These are phyloP conservation scores for Tanypteryx hageni DNA, from an alignment of 2,888 invertebrate genomes.

Conservation along the genomic window DNA sequence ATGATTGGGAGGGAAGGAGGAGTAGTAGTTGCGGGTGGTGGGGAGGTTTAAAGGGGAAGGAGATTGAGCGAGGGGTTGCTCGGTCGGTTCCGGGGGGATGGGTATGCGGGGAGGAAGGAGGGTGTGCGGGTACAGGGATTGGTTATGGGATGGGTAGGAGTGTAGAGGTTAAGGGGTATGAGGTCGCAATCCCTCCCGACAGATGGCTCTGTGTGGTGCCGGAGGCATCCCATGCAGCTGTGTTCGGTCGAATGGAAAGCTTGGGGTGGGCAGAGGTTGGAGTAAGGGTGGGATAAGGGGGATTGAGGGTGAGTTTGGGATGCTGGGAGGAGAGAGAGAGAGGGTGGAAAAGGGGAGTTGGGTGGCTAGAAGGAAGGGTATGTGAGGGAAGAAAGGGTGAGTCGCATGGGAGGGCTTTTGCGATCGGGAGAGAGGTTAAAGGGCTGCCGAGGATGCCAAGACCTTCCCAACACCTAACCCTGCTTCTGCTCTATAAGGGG, in stretches of 20 bases:
- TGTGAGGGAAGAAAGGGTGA: background rate
- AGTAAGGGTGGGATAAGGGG: background rate
- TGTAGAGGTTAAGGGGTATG: background rate
- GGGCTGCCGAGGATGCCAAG: slow-evolving; percentile 48
- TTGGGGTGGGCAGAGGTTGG: background rate
- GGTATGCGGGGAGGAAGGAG: background rate
- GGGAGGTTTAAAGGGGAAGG: background rate
- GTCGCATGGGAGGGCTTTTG: background rate
- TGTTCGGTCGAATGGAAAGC: slow-evolving; percentile 57
- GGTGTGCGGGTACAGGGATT: background rate
- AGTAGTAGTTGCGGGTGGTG: background rate
- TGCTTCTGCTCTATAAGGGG: background rate
- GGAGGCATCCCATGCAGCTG: slow-evolving; percentile 62
- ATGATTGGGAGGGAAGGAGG: slow-evolving; percentile 24
- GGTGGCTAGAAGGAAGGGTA: background rate
- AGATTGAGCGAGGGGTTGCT: background rate
- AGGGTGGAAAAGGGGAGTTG: background rate
- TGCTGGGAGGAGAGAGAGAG: background rate
- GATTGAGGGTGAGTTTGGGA: background rate
- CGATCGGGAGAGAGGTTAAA: slow-evolving; percentile 18
- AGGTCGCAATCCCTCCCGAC: slow-evolving; percentile 62
- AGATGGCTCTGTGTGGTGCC: slow-evolving; percentile 58
- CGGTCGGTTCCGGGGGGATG: background rate
- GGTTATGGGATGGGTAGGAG: background rate
- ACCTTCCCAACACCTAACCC: background rate